Base-by-base conservation (phyloP, 2,113 vertebrate genomes). In the Silurus meridionalis region DNA sequence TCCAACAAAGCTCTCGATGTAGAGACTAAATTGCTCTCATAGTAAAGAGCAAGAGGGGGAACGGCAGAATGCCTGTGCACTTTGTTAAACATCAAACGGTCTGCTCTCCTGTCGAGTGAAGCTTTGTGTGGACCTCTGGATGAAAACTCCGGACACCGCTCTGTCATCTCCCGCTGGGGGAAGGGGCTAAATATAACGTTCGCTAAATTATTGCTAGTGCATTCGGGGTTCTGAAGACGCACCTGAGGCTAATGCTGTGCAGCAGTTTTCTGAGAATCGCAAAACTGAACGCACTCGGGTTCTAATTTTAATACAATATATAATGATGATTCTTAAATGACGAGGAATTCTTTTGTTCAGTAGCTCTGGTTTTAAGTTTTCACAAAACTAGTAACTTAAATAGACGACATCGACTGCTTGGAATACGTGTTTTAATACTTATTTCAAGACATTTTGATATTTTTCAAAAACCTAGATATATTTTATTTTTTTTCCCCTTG, bases 161-260 rank as follows among this genome's bases (percentile, higher is more conserved):
- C 25, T 17, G 52, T 52, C 57, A 14, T 69, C 63, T 80, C 64
- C 8, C 58, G 23, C 77, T 57, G 84, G 69, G 37, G 77, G 21
- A 58, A 17, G 17, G n/a, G 81, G 84, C 80, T 80, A 63, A 82
- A 86, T 66, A 77, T 61, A 86, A 75, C 80, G 37, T 57, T 6
- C 58, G 23, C 63, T 74, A 72, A 61, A 74, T 82, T 80, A 74
- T 52, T 71, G 14, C 58, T 19, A 61, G 46, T 75, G 57, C 50
- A 23, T 50, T 58, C 61, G 46, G 75, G 25, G 52, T 55, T 23
- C 83, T 78, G 58, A 66, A 2, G 17, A 5, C n/a, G 7, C 50
- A 75, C 19, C 72, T 13, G 57, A 25, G 6, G 57, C 53, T 28
- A 7, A 28, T 52, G 46, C n/a, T 37, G 10, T 77, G 23, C 50